A percentile compares a stretch with the other conserved stretches of the same genome.
These are phyloP conservation scores for Clusia tigrina DNA, from an alignment of 2,888 invertebrate species.

Conservation along the genomic window DNA sequence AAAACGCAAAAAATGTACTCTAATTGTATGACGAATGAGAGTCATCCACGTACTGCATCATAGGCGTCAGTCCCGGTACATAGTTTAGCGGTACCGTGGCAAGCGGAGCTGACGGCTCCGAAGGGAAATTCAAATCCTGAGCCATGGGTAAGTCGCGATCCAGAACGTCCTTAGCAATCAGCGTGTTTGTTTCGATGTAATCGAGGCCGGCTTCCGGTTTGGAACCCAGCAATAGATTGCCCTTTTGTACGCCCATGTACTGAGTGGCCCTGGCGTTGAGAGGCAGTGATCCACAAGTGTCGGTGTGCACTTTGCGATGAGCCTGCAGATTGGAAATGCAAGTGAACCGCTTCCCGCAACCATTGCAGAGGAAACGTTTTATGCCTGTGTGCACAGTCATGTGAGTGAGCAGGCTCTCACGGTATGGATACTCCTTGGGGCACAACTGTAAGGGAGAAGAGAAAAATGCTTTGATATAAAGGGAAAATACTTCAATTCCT, in stretches of 20 bases:
- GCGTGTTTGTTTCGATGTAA: constrained; percentile 55
- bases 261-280: constrained; percentile 61
- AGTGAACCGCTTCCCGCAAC: constrained; percentile 67
- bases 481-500: background rate
- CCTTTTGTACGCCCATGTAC: constrained; percentile 62
- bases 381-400: constrained; percentile 66
- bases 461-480: background rate
- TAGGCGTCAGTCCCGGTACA: constrained; percentile 42
- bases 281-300: constrained; percentile 64
- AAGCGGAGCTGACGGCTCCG: constrained; percentile 50
- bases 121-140: constrained; percentile 54
- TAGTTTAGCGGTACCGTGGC: constrained; percentile 54
- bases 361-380: constrained; percentile 66
- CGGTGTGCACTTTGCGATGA: constrained; percentile 65
- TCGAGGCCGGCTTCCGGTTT: constrained; percentile 60
- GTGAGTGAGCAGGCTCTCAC: constrained; percentile 67
- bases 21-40: too few relatives aligned
- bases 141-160: constrained; percentile 57
- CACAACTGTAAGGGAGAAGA: constrained; percentile 54
- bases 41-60: constrained; percentile 34
- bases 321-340: constrained; percentile 67
- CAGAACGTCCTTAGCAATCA: constrained; percentile 55
- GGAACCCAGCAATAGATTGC: constrained; percentile 56
- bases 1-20: too few relatives aligned
- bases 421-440: constrained; percentile 65